Base-by-base conservation (phyloP, 2,797 vertebrate species). In the Chelmon rostratus region DNA sequence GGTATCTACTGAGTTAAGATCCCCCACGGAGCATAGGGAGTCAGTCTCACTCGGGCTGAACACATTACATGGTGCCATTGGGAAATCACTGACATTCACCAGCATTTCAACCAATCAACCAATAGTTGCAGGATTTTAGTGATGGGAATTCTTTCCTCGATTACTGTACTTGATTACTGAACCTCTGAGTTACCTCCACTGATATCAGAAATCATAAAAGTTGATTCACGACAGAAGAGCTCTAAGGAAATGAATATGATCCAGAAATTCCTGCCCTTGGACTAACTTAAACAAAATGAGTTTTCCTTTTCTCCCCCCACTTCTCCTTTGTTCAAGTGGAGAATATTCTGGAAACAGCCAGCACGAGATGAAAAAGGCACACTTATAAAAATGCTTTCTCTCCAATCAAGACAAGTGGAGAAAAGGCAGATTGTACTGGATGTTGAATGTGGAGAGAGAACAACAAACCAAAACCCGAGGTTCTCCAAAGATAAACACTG, bases 401-500 rank as follows among this genome's bases (percentile, higher is more conserved):
- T 82, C 57, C 81, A 81, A 92, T 92, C 87, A 88, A 69, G 79
- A 66, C 81, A 80, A 90, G 85, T 81, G 88, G 76, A 89, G 83
- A 91, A 88, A 90, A 87, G 80, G 78, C 85, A 92, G 86, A 89
- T 82, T 90, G 83, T 84, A 57, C 77, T 78, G 59, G 78, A 89
- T 85, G 89, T 86, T 89, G 91, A 92, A 93, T 86, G 80, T 88
- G 81, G 84, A 88, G 79, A 73, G 87, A 89, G 85, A 91, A 90
- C 85, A 92, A 92, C 84, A 91, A 94, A 93, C 88, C 90, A 82
- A 91, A 90, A 86, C 73, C 89, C 54, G 68, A 89, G 85, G 88
- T 90, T 91, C 84, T 90, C 91, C 81, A 78, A 91, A 91, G 88
- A 91, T 89, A 94, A 95, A 93, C 90, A 93, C 75, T 12, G 69